A percentile compares a stretch with the other conserved stretches of the same genome.
Conservation (phyloP, 2,113 vertebrate genomes). For the Choloepus hoffmanni region DNA sequence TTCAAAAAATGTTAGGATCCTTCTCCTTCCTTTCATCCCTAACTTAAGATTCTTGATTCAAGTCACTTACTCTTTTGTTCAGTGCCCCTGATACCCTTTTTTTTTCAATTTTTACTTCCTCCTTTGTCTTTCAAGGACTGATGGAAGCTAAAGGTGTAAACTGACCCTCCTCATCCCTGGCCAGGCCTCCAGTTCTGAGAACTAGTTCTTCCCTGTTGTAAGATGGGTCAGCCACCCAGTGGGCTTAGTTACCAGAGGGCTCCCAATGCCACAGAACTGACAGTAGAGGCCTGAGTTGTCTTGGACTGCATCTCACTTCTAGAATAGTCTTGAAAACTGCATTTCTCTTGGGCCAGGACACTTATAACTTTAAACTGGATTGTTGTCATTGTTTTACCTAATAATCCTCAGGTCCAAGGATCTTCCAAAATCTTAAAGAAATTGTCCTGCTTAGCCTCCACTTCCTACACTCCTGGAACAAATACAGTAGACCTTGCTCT, state of each 20-base stretch:
- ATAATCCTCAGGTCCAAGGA: background rate
- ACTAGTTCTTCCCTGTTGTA: background rate
- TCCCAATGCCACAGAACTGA: background rate
- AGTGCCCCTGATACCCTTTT: background rate
- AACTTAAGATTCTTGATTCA: conserved; percentile 4
- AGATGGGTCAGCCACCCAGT: background rate
- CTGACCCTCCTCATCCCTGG: background rate
- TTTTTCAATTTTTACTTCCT: background rate
- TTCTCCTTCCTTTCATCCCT: background rate
- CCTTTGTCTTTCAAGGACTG: background rate
- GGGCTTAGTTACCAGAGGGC: background rate
- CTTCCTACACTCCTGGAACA: background rate
- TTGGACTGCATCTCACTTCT: background rate
- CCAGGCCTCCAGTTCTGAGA: background rate
- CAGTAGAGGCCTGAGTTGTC: background rate
- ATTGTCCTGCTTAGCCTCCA: background rate
- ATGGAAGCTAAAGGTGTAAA: background rate
- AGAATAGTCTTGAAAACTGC: background rate
- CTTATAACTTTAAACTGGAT: conserved; percentile 19
- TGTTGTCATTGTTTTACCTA: background rate
- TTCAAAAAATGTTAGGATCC: background rate
- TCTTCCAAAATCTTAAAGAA: conserved; percentile 56
- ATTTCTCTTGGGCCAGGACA: background rate
- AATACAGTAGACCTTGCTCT: conserved; percentile 46
- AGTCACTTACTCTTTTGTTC: background rate